phyloP scores from a whole-genome alignment of 2,888 invertebrate species.

The Pterostichus madidus region DNA sequence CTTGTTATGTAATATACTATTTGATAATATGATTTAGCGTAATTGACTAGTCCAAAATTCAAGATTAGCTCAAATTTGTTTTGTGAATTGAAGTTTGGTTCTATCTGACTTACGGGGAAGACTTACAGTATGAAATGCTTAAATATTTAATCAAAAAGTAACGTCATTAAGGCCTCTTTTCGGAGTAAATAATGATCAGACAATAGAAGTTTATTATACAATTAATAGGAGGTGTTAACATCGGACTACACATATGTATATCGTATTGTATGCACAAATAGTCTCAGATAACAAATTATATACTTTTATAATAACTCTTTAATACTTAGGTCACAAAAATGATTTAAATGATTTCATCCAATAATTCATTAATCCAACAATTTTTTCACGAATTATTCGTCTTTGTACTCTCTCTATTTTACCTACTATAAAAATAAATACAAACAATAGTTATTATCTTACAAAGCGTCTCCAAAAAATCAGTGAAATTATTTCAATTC shows the following conservation, averaged over 20 bases:
- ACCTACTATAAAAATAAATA: conserved; percentile 53
- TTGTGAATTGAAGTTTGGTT: too few species aligned
- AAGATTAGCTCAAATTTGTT: too few species aligned
- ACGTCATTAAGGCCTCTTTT: background rate
- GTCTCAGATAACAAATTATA: background rate
- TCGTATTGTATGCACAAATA: too few species aligned
- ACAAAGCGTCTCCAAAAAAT: conserved; percentile 23
- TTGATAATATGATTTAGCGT: too few species aligned
- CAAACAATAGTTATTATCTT: conserved; percentile 53
- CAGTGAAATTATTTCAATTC: background rate
- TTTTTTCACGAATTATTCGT: conserved; percentile 1
- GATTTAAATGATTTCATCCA: background rate
- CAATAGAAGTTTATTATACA: background rate
- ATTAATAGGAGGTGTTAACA: background rate
- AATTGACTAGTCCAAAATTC: too few species aligned
- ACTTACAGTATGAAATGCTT: too few species aligned
- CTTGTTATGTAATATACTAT: too few species aligned
- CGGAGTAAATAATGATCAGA: background rate
- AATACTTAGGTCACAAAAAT: conserved; percentile 14
- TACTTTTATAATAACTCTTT: background rate
- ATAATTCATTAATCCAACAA: background rate
- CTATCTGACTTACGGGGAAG: too few species aligned
- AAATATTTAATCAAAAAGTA: background rate
- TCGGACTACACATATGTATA: background rate
- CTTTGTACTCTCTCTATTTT: conserved; percentile 42